These are phyloP conservation scores for Chelidonichthys spinosus DNA, from an alignment of 2,797 vertebrate genomes.

Conservation along the genomic window DNA sequence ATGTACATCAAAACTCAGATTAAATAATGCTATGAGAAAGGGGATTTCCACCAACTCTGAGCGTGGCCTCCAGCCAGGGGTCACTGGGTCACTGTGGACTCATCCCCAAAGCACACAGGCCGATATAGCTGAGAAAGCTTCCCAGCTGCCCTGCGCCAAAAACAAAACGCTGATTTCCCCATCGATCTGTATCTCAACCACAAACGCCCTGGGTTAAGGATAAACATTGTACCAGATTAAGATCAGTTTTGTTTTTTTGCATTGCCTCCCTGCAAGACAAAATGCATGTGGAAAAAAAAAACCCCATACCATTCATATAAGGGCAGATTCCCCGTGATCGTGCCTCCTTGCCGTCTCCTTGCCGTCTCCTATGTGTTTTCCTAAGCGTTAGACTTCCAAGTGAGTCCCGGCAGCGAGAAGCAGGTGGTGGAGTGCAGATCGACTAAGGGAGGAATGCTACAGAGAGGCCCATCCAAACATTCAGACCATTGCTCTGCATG, in stretches of 20 bases:
- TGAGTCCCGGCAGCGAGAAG: slow-evolving; percentile 50
- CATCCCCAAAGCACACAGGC: slow-evolving; percentile 70
- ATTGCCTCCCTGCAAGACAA: slow-evolving; percentile 13
- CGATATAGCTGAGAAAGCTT: slow-evolving; percentile 57
- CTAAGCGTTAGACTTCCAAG: slow-evolving; percentile 34
- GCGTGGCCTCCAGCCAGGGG: slow-evolving; percentile 58
- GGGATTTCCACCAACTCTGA: slow-evolving; percentile 42
- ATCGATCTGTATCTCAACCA: slow-evolving; percentile 23
- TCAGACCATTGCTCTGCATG: slow-evolving; percentile 48
- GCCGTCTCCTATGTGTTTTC: slow-evolving; percentile 15
- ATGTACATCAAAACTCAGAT: slow-evolving; percentile 19
- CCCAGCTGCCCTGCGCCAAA: slow-evolving; percentile 28
- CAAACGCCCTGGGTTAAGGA: background rate
- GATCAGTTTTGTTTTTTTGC: slow-evolving; percentile 8
- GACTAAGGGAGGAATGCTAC: slow-evolving; percentile 66
- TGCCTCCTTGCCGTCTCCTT: slow-evolving; percentile 6
- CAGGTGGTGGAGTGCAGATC: slow-evolving; percentile 65
- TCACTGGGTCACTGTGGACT: slow-evolving; percentile 58
- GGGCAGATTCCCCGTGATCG: background rate
- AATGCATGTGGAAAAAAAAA: background rate
- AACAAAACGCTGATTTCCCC: slow-evolving; percentile 40
- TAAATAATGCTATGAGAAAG: slow-evolving; percentile 26
- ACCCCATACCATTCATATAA: background rate
- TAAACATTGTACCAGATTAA: background rate
- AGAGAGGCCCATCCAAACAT: slow-evolving; percentile 73